These are phyloP conservation scores for Furcula furcula DNA, from an alignment of 2,888 invertebrate genomes.

Conservation along the genomic window DNA sequence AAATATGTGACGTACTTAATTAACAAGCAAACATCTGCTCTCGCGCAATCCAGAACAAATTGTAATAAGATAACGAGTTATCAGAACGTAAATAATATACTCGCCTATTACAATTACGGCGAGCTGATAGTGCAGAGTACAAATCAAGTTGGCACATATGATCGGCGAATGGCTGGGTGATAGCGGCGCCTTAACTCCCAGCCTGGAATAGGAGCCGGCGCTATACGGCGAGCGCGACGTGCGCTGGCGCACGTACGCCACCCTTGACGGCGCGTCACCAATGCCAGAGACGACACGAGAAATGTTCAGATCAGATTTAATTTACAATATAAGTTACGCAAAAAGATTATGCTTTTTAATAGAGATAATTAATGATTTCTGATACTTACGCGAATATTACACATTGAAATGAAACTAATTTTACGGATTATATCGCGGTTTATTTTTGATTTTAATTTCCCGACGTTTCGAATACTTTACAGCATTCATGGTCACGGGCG, in stretches of 20 bases:
- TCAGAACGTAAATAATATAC: conserved; percentile 1
- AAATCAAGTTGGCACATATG: conserved; percentile 21
- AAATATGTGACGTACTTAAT: no score
- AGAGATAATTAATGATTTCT: no score
- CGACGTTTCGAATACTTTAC: no score
- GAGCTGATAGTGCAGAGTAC: conserved; percentile 6
- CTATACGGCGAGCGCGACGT: conserved; percentile 47
- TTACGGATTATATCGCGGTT: no score
- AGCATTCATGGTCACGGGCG: no score
- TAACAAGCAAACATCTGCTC: not conserved
- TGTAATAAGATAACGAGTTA: not conserved
- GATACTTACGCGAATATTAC: no score
- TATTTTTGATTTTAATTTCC: no score
- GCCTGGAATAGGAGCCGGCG: conserved; percentile 48
- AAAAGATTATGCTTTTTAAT: no score
- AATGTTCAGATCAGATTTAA: no score
- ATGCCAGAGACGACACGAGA: conserved; percentile 29
- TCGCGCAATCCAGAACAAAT: not conserved
- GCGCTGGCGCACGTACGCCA: conserved; percentile 74
- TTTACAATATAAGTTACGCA: no score
- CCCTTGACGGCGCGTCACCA: conserved; percentile 35
- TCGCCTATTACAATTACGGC: not conserved
- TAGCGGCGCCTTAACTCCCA: conserved; percentile 45
- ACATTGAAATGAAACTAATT: no score
- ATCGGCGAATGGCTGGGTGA: conserved; percentile 28